Conservation (phyloP, 2,797 vertebrate species). For the Staurois parvus region DNA sequence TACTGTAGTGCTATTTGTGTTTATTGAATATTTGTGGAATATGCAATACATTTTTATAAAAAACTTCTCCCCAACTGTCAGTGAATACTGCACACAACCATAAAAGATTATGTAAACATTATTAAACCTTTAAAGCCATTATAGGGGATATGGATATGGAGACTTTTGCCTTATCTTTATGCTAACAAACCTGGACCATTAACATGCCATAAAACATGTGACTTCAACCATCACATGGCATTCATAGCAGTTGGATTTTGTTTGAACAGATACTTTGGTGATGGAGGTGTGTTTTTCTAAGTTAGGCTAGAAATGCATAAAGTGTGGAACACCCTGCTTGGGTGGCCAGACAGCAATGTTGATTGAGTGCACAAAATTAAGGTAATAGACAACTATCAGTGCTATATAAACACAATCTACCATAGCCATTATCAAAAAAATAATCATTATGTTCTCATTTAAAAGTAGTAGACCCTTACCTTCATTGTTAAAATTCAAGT, state of each 20-base stretch:
- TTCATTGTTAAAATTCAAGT: conserved; percentile 98
- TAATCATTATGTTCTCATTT: background rate
- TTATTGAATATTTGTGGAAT: no score
- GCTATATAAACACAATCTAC: background rate
- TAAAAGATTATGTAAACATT: no score
- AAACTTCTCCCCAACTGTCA: no score
- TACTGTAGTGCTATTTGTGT: no score
- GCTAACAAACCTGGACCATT: no score
- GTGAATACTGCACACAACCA: no score
- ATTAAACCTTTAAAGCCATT: no score
- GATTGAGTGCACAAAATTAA: background rate
- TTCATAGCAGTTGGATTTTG: conserved; percentile 17
- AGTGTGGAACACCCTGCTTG: background rate
- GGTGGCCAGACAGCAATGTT: conserved; percentile 22
- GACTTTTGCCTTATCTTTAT: no score
- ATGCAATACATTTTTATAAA: no score
- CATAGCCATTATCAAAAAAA: background rate
- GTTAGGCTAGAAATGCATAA: background rate
- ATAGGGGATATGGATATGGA: no score
- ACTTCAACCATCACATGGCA: conserved; percentile 44
- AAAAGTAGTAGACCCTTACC: conserved; percentile 74
- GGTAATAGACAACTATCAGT: background rate
- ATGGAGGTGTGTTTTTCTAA: background rate
- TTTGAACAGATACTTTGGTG: conserved; percentile 2
- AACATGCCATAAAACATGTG: conserved; percentile 12